Evolutionary conservation across 2,797 vertebrate species (phyloP), one percentile per base, ranked within the genome.

Genomic region (Lycodopsis pacificus): DNA sequence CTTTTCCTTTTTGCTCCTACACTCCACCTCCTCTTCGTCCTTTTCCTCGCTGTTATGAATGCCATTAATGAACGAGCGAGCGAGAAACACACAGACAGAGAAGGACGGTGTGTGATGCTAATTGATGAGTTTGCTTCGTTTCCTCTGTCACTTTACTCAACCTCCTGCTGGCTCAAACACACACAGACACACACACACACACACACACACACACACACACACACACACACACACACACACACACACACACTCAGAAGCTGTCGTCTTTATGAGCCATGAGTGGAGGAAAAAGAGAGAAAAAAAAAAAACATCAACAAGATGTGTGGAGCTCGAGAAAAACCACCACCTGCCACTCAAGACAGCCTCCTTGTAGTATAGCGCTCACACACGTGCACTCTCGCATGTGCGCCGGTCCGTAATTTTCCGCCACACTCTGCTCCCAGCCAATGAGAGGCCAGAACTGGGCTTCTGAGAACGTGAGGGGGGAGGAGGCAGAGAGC

Each of bases 311-410:
- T 27, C 27, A 27, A 27, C 76, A 82, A 85, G 66, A 90, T 72
- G 79, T 79, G 42, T 65, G 71, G 38, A 62, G 80, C 71, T 44
- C 11, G 54, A 88, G 77, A 87, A 89, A 91, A 90, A 83, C 19
- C 86, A 86, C 91, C 91, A 91, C 84, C 90, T 93, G 89, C 88
- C 91, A 91, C 85, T 93, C 92, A 90, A 90, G 74, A 66, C 89
- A 70, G 73, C 83, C 80, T 88, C 65, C 63, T 92, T 53, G 48
- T 92, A 88, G 84, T 92, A 90, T 46, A 77, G 20, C 40, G 59
- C 88, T 59, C 77, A 38, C 61, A 56, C 65, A 76, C 59, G 82
- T 46, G 3, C 68, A 13, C 69, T 22, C 74, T 54, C 11, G 53
- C 70, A 75, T 89, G 79, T 83, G 81, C 30, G 70, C 49, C 53